phyloP scores from a whole-genome alignment of 1,140 invertebrate genomes.

The Coptotermes formosanus region DNA sequence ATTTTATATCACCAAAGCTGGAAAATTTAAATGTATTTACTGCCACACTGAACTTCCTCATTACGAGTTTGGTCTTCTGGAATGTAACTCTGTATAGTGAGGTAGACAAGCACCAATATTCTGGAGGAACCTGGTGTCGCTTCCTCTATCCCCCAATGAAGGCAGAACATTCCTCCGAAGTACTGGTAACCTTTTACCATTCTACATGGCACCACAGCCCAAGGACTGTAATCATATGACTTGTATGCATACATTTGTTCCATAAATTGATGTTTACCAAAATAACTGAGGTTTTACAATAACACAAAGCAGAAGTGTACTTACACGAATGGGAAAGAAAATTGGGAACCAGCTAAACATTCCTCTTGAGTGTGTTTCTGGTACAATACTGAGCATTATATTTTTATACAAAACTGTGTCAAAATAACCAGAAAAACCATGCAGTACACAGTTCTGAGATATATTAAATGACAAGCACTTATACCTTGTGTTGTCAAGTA shows the following conservation, averaged over 20 bases:
- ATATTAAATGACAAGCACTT: slow-evolving; percentile 68
- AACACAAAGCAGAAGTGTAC: slow-evolving; percentile 31
- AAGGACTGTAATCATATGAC: background rate
- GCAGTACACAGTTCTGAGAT: slow-evolving; percentile 73
- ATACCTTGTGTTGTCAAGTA: slow-evolving; percentile 76
- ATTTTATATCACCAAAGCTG: too few relatives aligned
- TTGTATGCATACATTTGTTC: background rate
- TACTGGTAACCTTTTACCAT: background rate
- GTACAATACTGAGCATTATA: slow-evolving; percentile 85
- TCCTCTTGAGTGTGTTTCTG: slow-evolving; percentile 79
- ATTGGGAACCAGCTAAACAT: slow-evolving; percentile 99
- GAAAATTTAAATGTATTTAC: too few relatives aligned
- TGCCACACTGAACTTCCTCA: too few relatives aligned
- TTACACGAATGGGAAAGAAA: slow-evolving; percentile 84
- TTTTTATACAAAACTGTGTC: slow-evolving; percentile 82
- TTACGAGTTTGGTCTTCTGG: too few relatives aligned
- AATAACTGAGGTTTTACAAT: background rate
- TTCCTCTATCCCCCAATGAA: too few relatives aligned
- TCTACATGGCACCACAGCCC: background rate
- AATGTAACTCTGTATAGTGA: too few relatives aligned
- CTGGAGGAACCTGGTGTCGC: too few relatives aligned
- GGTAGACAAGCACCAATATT: too few relatives aligned
- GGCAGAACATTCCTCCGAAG: background rate
- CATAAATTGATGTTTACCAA: too few relatives aligned
- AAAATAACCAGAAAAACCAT: slow-evolving; percentile 96